A percentile compares a stretch with the other conserved stretches of the same genome.
These are phyloP conservation scores for Peromyscus polionotus DNA, from an alignment of 2,113 vertebrate genomes.

Conservation along the genomic window DNA sequence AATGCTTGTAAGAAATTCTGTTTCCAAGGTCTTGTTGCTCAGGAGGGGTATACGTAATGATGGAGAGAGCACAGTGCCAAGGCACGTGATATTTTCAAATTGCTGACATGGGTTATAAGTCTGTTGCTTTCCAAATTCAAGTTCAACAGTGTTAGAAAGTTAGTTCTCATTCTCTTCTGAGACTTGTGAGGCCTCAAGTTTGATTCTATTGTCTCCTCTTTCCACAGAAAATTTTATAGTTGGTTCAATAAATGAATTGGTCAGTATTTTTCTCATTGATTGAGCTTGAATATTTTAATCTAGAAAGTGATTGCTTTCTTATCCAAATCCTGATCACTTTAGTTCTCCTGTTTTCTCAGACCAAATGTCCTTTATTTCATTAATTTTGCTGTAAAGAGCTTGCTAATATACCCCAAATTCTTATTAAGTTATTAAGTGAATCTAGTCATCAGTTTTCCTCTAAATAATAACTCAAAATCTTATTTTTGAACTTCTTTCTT, in stretches of 20 bases:
- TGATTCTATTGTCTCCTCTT: slow-evolving; percentile 2
- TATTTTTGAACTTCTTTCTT: neutral
- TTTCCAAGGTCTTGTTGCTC: neutral
- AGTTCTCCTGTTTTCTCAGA: neutral
- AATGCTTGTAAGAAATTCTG: neutral
- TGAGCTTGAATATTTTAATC: slow-evolving; percentile 23
- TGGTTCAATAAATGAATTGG: neutral
- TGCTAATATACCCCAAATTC: neutral
- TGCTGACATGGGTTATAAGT: slow-evolving; percentile 5
- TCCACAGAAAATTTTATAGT: neutral
- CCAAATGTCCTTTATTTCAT: neutral
- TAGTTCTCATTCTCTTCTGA: slow-evolving; percentile 20
- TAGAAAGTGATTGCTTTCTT: neutral
- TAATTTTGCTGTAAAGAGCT: neutral
- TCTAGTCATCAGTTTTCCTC: slow-evolving; percentile 11
- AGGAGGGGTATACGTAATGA: neutral
- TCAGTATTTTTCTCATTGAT: neutral
- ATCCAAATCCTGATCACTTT: slow-evolving; percentile 20
- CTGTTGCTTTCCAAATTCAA: slow-evolving; percentile 38
- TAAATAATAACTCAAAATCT: slow-evolving; percentile 23
- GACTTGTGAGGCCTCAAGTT: neutral
- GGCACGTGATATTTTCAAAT: slow-evolving; percentile 5
- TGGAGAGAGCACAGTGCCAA: slow-evolving; percentile 11
- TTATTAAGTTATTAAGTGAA: neutral
- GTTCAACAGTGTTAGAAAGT: slow-evolving; percentile 11